phyloP scores from a whole-genome alignment of 2,888 invertebrate genomes.

The Lasioglossum oenotherae region DNA sequence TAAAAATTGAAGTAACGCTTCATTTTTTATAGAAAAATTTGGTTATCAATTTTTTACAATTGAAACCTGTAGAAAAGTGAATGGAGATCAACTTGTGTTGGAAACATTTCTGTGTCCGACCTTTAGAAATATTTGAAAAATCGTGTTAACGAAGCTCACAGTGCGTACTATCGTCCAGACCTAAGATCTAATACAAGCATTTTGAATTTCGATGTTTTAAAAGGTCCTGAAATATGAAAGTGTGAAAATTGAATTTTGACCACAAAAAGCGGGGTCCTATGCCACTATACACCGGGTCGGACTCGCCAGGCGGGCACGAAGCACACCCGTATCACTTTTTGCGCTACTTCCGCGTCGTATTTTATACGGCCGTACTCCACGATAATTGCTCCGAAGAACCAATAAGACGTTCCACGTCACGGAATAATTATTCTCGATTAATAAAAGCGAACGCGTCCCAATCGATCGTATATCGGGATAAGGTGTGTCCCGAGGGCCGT shows the following conservation, averaged over 20 bases:
- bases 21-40: no score
- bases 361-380: slow-evolving; percentile 57
- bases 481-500: background rate
- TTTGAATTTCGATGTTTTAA: no score
- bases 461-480: slow-evolving; percentile 33
- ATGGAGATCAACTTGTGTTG: background rate
- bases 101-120: background rate
- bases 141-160: no score
- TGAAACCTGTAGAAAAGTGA: background rate
- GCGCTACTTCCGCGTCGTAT: slow-evolving; percentile 55
- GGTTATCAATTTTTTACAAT: no score
- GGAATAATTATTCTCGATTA: slow-evolving; percentile 61
- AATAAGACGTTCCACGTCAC: slow-evolving; percentile 44
- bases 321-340: slow-evolving; percentile 57
- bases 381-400: slow-evolving; percentile 50
- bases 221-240: background rate
- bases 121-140: no score
- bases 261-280: no score
- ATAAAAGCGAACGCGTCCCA: slow-evolving; percentile 28
- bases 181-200: background rate
- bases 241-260: background rate
- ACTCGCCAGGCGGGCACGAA: slow-evolving; percentile 8
- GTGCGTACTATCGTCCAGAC: no score
- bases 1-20: no score
- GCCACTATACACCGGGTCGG: background rate